These are phyloP conservation scores for Diabrotica virgifera DNA, from an alignment of 1,140 invertebrate genomes.

Conservation along the genomic window DNA sequence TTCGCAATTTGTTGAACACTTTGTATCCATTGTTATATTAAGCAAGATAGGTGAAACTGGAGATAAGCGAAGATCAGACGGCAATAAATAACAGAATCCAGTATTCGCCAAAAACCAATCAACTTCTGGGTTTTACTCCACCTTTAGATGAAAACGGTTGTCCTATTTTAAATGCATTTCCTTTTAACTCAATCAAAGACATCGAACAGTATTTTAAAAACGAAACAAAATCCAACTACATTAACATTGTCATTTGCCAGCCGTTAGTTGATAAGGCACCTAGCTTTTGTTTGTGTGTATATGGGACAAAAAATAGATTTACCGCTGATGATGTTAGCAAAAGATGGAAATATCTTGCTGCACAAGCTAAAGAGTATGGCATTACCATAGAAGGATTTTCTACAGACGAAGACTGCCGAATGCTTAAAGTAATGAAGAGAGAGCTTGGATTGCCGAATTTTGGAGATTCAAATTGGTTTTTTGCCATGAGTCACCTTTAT, in stretches of 20 bases:
- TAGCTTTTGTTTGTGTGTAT: constrained; percentile 9
- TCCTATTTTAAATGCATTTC: too few species aligned
- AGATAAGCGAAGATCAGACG: too few species aligned
- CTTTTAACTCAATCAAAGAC: too few species aligned
- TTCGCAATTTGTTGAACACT: too few species aligned
- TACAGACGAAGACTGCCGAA: constrained; percentile 7
- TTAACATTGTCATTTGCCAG: constrained; percentile 11
- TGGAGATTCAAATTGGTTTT: background rate
- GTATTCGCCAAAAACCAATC: too few species aligned
- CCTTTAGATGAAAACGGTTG: too few species aligned
- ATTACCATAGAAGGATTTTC: constrained; percentile 15
- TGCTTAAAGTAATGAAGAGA: constrained; percentile 11
- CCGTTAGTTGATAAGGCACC: constrained; percentile 6
- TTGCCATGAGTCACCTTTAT: background rate
- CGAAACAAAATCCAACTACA: constrained; percentile 3
- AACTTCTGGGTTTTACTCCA: too few species aligned
- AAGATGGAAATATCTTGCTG: constrained; percentile 1
- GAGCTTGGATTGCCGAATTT: background rate
- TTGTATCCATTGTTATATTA: too few species aligned
- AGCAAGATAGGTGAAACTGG: too few species aligned
- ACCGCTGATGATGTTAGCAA: constrained; percentile 1
- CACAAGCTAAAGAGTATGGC: constrained; percentile 3
- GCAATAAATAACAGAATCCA: too few species aligned
- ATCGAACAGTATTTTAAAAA: constrained; percentile 5
- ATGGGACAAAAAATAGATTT: constrained; percentile 17